Evolutionary conservation across 2,888 invertebrate species (phyloP), one percentile per base, ranked within the genome.

Genomic region (Scaptomyza reducta): DNA sequence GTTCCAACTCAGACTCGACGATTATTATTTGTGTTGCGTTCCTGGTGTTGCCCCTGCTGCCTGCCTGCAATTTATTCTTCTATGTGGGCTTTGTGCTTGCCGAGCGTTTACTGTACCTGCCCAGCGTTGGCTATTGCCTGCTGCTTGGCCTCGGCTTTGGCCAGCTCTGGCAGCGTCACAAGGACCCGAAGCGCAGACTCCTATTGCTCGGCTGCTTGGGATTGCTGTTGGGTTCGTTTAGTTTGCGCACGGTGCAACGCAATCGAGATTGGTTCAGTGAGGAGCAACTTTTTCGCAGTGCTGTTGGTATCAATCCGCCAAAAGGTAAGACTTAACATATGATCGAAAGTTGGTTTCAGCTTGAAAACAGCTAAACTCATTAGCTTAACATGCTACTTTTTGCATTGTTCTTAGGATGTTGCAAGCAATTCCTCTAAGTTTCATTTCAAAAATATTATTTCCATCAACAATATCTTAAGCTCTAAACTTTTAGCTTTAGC

Each of bases 81-180:
- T 98, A 99, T 92, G 99, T 99, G 65, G 99, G 99, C 56, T 99
- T 99, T 92, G 99, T 99, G 79, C 96, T 99, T 58, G 99, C 99
- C 66, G 99, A 99, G 93, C 94, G 99, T 75, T 96, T 99, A 75
- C 94, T 99, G 77, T 99, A 99, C 93, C 94, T 99, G 92, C 98
- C 99, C 54, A 98, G 98, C 92, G 97, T 98, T 89, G 99, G 98
- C 56, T 97, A 96, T 92, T 98, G 98, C 92, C 94, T 99, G 85
- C 93, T 98, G 74, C 93, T 98, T 65, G 98, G 96, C 55, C 92
- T 95, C 77, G 96, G 96, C 41, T 93, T 94, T 67, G 93, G 93
- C 38, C 92, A 92, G 71, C 78, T 92, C 78, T 92, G 68, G 70
- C 74, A 61, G 16, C 62, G 51, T 0, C 74, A 74, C 46, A 58